Evolutionary conservation across 1,140 invertebrate species (phyloP), one percentile per base, ranked within the genome.

Genomic region (Brachionus rotundiformis): DNA sequence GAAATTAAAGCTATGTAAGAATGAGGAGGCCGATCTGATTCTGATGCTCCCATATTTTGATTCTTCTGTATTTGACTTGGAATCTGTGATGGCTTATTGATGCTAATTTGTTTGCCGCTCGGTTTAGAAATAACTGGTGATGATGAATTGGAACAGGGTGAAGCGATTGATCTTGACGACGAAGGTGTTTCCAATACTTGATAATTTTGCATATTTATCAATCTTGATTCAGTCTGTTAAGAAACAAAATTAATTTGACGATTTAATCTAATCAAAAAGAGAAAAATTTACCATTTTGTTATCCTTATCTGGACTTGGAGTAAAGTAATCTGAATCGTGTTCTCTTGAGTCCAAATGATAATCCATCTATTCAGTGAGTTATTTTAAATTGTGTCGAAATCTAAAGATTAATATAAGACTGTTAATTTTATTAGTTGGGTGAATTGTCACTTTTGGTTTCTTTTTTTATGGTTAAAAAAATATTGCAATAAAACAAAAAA

Each of bases 1-100:
- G 96, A 94, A 44, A 98, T 98, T 11, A 99, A 90, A 0, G 97
- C 96, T 49, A 98, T 98, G 88, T 98, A 99, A 0, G 94, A 96
- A 86, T 98, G 98, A 0, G 96, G 96, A 0, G 97, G 96, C 29
- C 76, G 44, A 87, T 97, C 96, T 1, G 47, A 27, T 8, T 79
- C 76, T 4, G 33, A 19, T 3, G 19, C n/a, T 41, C 0, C 68
- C n/a, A 27, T n/a, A 25, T 25, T 41, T 25, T 44, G 33, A 27
- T 19, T 4, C 19, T 73, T 73, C 13, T 2, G 13, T 0, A 2
- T 44, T 44, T 44, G 36, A 25, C 1, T 73, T 27, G 23, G 19
- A 25, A 44, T 44, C 25, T 73, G 33, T 73, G 19, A 3, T 3
- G 25, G 59, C 25, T 27, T 29, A 19, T 36, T 71, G 13, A 7